These are phyloP conservation scores for Diloba caeruleocephala DNA, from an alignment of 2,888 invertebrate species.

Conservation along the genomic window DNA sequence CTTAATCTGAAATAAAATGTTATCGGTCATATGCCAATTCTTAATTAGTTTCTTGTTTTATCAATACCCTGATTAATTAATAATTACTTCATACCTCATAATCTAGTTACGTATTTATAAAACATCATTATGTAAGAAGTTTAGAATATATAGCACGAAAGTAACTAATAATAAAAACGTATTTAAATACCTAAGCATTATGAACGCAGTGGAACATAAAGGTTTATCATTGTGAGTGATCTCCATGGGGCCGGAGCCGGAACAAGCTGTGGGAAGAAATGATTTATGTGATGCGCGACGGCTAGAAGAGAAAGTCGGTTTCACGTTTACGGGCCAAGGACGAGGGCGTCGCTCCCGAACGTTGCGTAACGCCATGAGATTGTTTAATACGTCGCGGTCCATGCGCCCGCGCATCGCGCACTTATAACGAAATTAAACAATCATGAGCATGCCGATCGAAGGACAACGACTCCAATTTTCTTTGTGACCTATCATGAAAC, in stretches of 20 bases:
- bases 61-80: neutral
- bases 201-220: conserved; percentile 41
- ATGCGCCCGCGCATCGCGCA: conserved; percentile 38
- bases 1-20: neutral
- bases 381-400: conserved; percentile 43
- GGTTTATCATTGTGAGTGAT: conserved; percentile 60
- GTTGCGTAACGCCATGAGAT: conserved; percentile 59
- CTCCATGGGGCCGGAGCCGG: conserved; percentile 53
- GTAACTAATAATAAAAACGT: conserved; percentile 39
- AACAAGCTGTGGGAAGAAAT: conserved; percentile 57
- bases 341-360: conserved; percentile 80
- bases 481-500: conserved; percentile 59
- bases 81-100: neutral
- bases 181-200: conserved; percentile 42
- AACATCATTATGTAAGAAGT: too few relatives aligned
- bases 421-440: conserved; percentile 74
- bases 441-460: conserved; percentile 75
- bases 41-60: neutral
- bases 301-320: conserved; percentile 78
- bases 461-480: conserved; percentile 76
- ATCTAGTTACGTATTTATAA: too few relatives aligned
- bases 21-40: conserved; percentile 1
- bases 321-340: conserved; percentile 79
- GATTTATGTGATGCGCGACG: conserved; percentile 61
- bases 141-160: conserved; percentile 15